Evolutionary conservation across 2,113 vertebrate genomes (phyloP), one percentile per base, ranked within the genome.

Genomic region (Cyprinodon variegatus): DNA sequence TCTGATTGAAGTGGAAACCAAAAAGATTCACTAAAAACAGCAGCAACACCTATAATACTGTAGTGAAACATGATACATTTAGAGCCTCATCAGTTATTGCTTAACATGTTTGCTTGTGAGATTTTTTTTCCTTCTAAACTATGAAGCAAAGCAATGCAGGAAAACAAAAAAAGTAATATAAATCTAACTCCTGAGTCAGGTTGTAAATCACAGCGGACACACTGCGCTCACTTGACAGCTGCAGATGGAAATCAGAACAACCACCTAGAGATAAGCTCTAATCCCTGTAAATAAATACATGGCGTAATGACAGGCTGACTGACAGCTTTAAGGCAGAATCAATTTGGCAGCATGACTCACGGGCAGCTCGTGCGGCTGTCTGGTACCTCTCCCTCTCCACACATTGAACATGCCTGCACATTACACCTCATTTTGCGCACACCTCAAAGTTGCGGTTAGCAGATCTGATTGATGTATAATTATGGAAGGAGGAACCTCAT

Each of bases 321-420:
- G 87, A 87, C 85, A 87, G 77, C 70, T 86, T 81, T 82, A 88
- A 90, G 72, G 81, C 75, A 61, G 70, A 74, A 72, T 74, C 38
- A 74, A 76, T 84, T 90, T 92, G 74, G 81, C 80, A 81, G 79
- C 79, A 88, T 86, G 83, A 90, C 76, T 88, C 82, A 84, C 78
- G 70, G 67, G 77, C 84, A 68, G 83, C 46, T 13, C 61, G 10
- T 78, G 84, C 71, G 82, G 84, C 83, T 83, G 86, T 87, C 83
- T 85, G 80, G 83, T 80, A 75, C 83, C 74, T 48, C 38, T 1
- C 72, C 84, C 75, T 83, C 82, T 89, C 77, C 78, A 70, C 79
- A 61, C 14, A 59, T 65, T n/a, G 61, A 75, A 65, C 63, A 68
- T 74, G 70, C 67, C 86, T 77, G 70, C 69, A 71, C 76, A 69